Evolutionary conservation across 2,797 vertebrate species (phyloP).

Genomic region (Craterocephalus amniculus): DNA sequence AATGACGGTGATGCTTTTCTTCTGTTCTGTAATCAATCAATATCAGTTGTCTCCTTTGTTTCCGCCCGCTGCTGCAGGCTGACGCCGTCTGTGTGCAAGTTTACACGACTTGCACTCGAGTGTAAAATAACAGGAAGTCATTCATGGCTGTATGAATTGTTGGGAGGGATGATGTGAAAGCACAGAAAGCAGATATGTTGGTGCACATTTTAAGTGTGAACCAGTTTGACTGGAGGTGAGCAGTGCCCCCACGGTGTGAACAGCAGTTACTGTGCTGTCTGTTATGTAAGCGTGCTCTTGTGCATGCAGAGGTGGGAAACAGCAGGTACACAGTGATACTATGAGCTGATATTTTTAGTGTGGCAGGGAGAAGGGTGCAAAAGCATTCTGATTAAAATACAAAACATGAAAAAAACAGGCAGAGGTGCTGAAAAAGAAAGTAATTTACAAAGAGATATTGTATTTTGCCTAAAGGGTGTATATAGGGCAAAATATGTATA

Average conservation of each 20-base stretch:
- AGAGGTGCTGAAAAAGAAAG: conserved; percentile 1
- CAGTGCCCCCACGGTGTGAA: neutral
- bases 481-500: neutral
- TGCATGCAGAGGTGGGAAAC: conserved; percentile 25
- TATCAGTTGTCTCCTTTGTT: conserved; percentile 28
- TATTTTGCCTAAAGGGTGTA: neutral
- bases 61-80: conserved; percentile 38
- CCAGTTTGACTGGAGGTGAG: neutral
- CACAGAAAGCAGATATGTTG: conserved; percentile 1
- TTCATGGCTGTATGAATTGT: conserved; percentile 43
- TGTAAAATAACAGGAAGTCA: conserved; percentile 35
- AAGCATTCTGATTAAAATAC: conserved; percentile 4
- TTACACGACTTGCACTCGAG: neutral
- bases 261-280: neutral
- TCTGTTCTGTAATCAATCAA: conserved; percentile 62
- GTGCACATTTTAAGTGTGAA: conserved; percentile 8
- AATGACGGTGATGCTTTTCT: conserved; percentile 44
- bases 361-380: neutral
- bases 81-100: conserved; percentile 29
- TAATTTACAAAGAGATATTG: conserved; percentile 13
- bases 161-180: conserved; percentile 39
- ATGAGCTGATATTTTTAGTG: conserved; percentile 5
- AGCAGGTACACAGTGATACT: conserved; percentile 20
- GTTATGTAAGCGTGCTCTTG: conserved; percentile 43
- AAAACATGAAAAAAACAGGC: conserved; percentile 24